phyloP scores from a whole-genome alignment of 2,888 invertebrate species.

The Ormyrus labotus region DNA sequence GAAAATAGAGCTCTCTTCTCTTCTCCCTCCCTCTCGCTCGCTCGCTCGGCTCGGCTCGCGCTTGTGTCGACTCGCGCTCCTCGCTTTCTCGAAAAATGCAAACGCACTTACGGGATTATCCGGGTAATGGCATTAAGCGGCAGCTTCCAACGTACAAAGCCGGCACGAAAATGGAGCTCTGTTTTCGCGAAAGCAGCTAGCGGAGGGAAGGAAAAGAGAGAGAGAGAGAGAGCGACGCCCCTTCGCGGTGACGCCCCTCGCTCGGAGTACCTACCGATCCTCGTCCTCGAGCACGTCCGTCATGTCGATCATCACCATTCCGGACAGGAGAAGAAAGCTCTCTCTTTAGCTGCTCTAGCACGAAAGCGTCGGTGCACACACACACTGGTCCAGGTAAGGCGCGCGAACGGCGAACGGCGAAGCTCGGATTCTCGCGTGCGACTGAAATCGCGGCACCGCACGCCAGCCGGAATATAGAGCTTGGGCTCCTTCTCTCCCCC shows the following conservation, averaged over 20 bases:
- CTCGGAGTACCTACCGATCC: conserved; percentile 68
- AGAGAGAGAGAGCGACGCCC: not conserved
- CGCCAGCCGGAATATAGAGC: conserved; percentile 31
- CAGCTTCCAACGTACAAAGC: no score
- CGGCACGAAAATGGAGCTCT: no score
- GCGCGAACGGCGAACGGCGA: not conserved
- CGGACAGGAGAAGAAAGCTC: conserved; percentile 50
- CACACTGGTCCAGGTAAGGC: not conserved
- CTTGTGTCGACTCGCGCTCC: no score
- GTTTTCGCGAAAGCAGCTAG: no score
- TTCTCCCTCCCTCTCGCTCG: not conserved
- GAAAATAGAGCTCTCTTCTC: not conserved
- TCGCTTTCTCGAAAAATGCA: no score
- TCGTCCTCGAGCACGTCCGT: conserved; percentile 71
- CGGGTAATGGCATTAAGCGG: no score
- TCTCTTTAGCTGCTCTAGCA: no score
- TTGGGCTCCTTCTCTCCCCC: conserved; percentile 22
- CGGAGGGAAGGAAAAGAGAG: not conserved
- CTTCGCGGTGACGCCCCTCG: no score
- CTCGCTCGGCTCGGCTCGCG: no score
- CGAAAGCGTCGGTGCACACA: no score
- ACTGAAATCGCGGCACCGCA: conserved; percentile 38
- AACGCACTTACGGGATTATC: no score
- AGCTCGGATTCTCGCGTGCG: conserved; percentile 30
- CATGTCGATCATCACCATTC: conserved; percentile 74